These are phyloP conservation scores for Pelusios castaneus DNA, from an alignment of 2,113 vertebrate species.

Conservation along the genomic window DNA sequence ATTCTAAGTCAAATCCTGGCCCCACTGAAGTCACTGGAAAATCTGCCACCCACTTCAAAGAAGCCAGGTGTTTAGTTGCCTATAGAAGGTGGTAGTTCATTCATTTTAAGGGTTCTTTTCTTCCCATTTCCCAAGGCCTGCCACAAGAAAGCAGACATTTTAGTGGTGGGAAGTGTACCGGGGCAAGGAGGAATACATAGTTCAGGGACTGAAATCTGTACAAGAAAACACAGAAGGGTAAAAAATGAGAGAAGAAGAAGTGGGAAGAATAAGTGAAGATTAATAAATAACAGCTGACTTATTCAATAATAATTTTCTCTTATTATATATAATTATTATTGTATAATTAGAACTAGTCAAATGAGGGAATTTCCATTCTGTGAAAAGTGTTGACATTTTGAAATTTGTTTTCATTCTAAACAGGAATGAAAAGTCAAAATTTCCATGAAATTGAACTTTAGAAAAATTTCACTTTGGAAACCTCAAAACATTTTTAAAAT, in stretches of 20 bases:
- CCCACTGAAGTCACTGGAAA: background rate
- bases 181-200: background rate
- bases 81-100: background rate
- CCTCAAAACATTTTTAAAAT: too few relatives aligned
- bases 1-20: background rate
- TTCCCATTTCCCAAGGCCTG: conserved; percentile 3
- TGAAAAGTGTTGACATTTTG: background rate
- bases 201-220: background rate
- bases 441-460: background rate
- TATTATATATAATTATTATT: too few relatives aligned
- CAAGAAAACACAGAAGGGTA: background rate
- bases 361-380: background rate
- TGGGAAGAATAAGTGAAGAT: background rate
- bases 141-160: background rate
- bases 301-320: too few relatives aligned
- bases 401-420: background rate
- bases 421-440: background rate
- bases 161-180: background rate
- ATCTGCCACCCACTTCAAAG: background rate
- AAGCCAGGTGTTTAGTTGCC: background rate
- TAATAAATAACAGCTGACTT: background rate
- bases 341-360: background rate
- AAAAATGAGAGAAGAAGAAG: background rate
- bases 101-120: conserved; percentile 1
- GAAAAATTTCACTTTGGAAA: too few relatives aligned